Percentiles rank a stretch among this genome's conserved stretches.
Conservation (phyloP, 2,888 invertebrate genomes). For the Nemapogon koenigi region DNA sequence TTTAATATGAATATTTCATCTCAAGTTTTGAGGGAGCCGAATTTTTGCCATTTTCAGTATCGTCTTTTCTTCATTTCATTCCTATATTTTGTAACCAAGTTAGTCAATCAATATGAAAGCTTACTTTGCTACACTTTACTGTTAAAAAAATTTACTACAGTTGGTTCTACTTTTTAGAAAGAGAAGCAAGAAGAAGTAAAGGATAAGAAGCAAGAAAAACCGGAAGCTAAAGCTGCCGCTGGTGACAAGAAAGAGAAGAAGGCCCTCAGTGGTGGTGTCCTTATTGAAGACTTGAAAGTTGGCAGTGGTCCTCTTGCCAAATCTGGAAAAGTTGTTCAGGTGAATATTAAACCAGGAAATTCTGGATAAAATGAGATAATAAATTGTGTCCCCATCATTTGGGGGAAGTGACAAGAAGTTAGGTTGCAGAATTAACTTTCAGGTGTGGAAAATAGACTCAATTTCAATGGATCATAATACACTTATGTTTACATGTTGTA, state of each 20-base stretch:
- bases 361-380: no score
- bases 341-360: no score
- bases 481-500: no score
- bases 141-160: no score
- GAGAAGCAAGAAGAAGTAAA: constrained; percentile 23
- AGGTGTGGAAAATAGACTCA: no score
- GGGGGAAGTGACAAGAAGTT: no score
- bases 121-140: background rate
- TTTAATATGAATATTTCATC: no score
- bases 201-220: constrained; percentile 28
- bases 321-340: constrained; percentile 73
- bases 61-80: background rate
- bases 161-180: background rate
- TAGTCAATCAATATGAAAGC: background rate
- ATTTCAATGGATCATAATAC: no score
- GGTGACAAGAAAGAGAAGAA: constrained; percentile 59
- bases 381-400: no score
- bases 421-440: no score
- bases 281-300: constrained; percentile 77
- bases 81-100: background rate
- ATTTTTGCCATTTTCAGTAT: no score
- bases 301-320: constrained; percentile 84
- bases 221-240: constrained; percentile 8
- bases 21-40: no score
- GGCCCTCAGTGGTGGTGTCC: constrained; percentile 76